phyloP scores from a whole-genome alignment of 2,888 invertebrate species.

The Neoascia interrupta region DNA sequence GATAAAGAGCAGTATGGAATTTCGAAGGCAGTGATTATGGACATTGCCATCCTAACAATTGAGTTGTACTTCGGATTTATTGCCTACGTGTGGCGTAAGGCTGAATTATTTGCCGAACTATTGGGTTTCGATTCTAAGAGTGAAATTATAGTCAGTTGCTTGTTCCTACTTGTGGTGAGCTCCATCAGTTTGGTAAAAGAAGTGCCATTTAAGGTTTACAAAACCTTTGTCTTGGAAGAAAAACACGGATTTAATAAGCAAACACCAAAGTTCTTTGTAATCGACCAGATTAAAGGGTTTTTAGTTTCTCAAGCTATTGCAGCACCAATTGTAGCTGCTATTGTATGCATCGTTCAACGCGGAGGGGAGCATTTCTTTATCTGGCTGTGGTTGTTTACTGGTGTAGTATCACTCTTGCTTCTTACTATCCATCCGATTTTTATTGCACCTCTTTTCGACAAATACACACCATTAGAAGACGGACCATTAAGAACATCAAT shows the following conservation, averaged over 20 bases:
- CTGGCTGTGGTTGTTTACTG: constrained; percentile 96
- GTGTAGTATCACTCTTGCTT: constrained; percentile 88
- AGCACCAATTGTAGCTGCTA: constrained; percentile 89
- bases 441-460: constrained; percentile 98
- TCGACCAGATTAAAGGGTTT: constrained; percentile 94
- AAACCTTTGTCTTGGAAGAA: constrained; percentile 95
- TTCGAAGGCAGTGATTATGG: constrained; percentile 86
- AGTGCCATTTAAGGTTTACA: constrained; percentile 92
- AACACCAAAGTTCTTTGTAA: constrained; percentile 93
- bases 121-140: constrained; percentile 82
- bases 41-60: constrained; percentile 86
- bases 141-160: constrained; percentile 89
- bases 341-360: constrained; percentile 90
- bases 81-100: constrained; percentile 86
- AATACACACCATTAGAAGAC: constrained; percentile 96
- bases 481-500: constrained; percentile 93
- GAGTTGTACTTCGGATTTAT: constrained; percentile 83
- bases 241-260: constrained; percentile 99
- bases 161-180: constrained; percentile 88
- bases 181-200: constrained; percentile 85
- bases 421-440: constrained; percentile 96
- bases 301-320: constrained; percentile 88
- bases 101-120: constrained; percentile 82
- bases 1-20: constrained; percentile 92
- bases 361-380: constrained; percentile 98